Percentiles rank a stretch among this genome's conserved stretches.
phyloP scores from a whole-genome alignment of 2,113 vertebrate genomes.

The Pedetes capensis region DNA sequence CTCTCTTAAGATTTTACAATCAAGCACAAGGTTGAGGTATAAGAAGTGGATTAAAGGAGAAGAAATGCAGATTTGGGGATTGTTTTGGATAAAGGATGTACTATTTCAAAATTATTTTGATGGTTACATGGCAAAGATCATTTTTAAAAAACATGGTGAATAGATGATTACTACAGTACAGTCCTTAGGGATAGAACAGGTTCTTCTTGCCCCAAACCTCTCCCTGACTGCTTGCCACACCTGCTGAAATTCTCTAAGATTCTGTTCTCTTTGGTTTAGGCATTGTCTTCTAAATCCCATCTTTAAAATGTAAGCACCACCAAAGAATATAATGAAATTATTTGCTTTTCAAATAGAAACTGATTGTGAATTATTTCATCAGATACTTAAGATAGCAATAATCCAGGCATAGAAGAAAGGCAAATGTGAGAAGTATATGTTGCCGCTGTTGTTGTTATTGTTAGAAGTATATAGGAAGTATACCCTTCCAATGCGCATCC shows the following conservation, averaged over 20 bases:
- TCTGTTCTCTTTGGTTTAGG: not conserved
- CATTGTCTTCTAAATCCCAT: not conserved
- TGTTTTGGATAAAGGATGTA: not conserved
- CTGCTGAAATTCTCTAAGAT: not conserved
- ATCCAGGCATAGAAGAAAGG: not conserved
- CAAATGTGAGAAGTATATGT: not conserved
- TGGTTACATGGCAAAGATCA: not conserved
- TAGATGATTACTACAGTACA: not conserved
- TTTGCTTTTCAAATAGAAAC: not conserved
- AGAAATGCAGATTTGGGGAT: not conserved
- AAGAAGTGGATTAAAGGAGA: not conserved
- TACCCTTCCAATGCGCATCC: not conserved
- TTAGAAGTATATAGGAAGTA: not conserved
- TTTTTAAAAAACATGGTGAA: not conserved
- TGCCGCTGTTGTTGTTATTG: too few relatives aligned
- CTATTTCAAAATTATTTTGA: not conserved
- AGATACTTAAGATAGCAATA: not conserved
- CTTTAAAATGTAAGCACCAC: constrained; percentile 11
- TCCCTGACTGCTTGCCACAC: not conserved
- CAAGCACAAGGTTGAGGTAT: not conserved
- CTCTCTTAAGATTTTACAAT: not conserved
- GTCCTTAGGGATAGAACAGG: not conserved
- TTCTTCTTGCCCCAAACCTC: not conserved
- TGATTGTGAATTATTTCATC: not conserved
- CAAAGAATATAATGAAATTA: not conserved